Evolutionary conservation across 2,888 invertebrate genomes (phyloP), one percentile per base, ranked within the genome.

Genomic region (Agrotis puta): DNA sequence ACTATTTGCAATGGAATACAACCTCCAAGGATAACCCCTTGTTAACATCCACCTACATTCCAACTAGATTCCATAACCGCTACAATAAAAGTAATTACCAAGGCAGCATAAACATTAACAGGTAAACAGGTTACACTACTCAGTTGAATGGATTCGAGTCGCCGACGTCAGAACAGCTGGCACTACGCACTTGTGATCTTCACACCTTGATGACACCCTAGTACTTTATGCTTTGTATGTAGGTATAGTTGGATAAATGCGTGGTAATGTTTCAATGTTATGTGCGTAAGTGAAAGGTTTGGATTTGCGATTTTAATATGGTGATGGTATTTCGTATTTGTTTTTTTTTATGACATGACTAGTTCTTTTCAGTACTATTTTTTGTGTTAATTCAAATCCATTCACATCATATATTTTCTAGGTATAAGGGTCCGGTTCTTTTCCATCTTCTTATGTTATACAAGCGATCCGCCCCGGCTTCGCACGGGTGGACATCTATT

Each of bases 161-260:
- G n/a, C 22, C 14, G 48, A 75, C 74, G 74, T 78, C 74, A 75
- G 0, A 24, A 50, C 74, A 75, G 79, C 74, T 75, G 74, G 53
- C 72, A 59, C 71, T 47, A 20, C 64, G 64, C 78, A 78, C 79
- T 78, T 33, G 13, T 72, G 79, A 64, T 72, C 74, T 74, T 72
- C 45, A 58, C 79, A 64, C 48, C 53, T 65, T 67, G 24, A 51
- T 80, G 80, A 79, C 67, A 68, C 47, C 27, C 20, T 62, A 16
- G 39, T 58, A 72, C 63, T 53, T 73, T 39, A 48, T 27, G 14
- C 39, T 22, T 20, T 79, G 22, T 45, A 45, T 58, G 48, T 57
- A 27, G 71, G 20, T 59, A n/a, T 18, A 54, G 1, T 22, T 45
- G 48, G 5, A n/a, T 51, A 48, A 53, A 45, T 54, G 6, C 18